Evolutionary conservation across 2,797 vertebrate species (phyloP), one percentile per base, ranked within the genome.

Genomic region (Lacerta bilineata): DNA sequence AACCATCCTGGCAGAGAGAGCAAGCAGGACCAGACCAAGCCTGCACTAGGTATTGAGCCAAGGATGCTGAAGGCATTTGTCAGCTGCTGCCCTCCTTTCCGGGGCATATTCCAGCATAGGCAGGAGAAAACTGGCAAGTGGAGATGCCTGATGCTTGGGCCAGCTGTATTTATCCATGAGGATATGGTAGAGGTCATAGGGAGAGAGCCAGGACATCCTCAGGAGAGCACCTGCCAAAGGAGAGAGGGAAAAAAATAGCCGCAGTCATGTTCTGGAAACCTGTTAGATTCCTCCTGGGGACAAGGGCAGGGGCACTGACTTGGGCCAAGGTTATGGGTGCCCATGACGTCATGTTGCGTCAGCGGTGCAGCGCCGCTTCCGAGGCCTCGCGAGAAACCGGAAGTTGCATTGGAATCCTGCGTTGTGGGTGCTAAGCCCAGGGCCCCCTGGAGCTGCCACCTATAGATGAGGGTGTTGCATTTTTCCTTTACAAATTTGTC

Each of bases 121-220:
- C 68, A 97, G 95, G 17, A 98, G 96, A 91, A 98, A 98, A 90
- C 96, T 85, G 69, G 97, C 83, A 90, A 98, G 97, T 10, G 93
- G 84, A 15, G 96, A 85, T 0, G 96, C 97, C 3, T 97, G 96
- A 13, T 94, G 94, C 66, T 96, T 89, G 6, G 91, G 90, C 95
- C 98, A 97, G 88, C 96, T 93, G 91, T 98, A 98, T 87, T 97
- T 97, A 91, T 97, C 97, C 15, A 96, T 93, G 90, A 98, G 96
- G 72, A 97, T 88, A 74, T 96, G 95, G 20, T 95, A 97, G 15
- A 98, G 96, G 23, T 96, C 96, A 90, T 97, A 97, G 36, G 96
- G 94, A 75, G 71, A 95, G 68, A 98, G 95, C 0, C 93, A 90
- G 83, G 96, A 94, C 8, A 98, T 93, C 64, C 92, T 95, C 81